Base-by-base conservation (phyloP, 2,888 invertebrate species). In the Caenorhabditis macrosperma region DNA sequence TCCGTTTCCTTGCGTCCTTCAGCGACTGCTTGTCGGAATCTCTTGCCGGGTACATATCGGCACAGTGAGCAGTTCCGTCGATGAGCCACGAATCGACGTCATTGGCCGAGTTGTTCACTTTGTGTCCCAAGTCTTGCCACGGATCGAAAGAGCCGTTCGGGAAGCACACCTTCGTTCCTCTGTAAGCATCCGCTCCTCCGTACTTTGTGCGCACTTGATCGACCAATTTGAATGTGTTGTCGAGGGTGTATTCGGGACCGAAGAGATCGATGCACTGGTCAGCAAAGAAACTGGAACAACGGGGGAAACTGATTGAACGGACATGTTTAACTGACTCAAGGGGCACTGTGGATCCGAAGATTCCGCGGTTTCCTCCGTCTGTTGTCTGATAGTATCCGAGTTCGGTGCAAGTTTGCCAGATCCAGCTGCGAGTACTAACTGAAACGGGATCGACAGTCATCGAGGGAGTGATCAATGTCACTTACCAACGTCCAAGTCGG, bases 381-480 rank as follows among this genome's bases (percentile, higher is more conserved):
- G 96, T 95, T 0, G 95, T 95, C 92, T 97, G 97, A 91, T 94
- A 97, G 91, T 95, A 97, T 28, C 96, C 97, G 91, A 96, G 96
- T 91, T 97, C 97, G 0, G 95, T 95, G 91, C 97, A 97, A 0
- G 96, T 96, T 91, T 97, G 97, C 91, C 96, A 97, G 78, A 93
- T 94, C 97, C 96, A 97, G 88, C 95, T 95, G 0, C 96, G 94
- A 46, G 69, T 71, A n/a, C 76, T 60, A 22, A 79, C 85, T 84
- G 74, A 67, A 79, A 66, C 1, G 12, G 0, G 22, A 22, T 15
- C 24, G 10, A 12, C 20, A 48, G 12, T 20, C 5, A 17, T 17
- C 22, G 33, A 6, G 7, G 0, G 12, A 38, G 38, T 7, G n/a
- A 26, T 50, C 12, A 15, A 41, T 6, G 15, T n/a, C 20, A 50